phyloP scores from a whole-genome alignment of 2,888 invertebrate species.

The Cantharis rustica region DNA sequence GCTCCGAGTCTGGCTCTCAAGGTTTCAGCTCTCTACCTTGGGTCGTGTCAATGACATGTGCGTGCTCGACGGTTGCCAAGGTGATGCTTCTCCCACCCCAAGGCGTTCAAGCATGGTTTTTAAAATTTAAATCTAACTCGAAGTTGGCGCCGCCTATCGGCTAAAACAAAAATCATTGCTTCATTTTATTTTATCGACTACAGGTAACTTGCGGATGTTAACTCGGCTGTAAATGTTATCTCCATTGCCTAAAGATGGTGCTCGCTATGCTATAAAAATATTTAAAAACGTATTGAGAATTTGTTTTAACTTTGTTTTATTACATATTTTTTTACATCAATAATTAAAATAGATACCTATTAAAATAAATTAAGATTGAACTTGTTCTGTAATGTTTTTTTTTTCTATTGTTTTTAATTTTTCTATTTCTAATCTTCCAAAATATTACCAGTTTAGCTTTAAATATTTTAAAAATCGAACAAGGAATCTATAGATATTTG shows the following conservation, averaged over 20 bases:
- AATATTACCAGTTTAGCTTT: not conserved
- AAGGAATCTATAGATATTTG: constrained; percentile 1
- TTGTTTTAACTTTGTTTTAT: not conserved
- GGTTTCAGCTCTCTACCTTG: constrained; percentile 56
- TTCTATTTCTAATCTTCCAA: too few species aligned
- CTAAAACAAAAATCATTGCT: not conserved
- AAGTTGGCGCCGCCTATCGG: constrained; percentile 37
- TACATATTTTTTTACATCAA: not conserved
- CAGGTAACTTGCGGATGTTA: not conserved
- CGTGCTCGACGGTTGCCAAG: constrained; percentile 51
- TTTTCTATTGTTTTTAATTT: too few species aligned
- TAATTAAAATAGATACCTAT: not conserved
- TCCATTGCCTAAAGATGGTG: not conserved
- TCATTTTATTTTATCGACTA: not conserved
- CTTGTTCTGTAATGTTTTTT: too few species aligned
- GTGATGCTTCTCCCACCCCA: constrained; percentile 44
- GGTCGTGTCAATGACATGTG: constrained; percentile 58
- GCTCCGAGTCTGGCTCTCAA: constrained; percentile 44
- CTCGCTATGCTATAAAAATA: not conserved
- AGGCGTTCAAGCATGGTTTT: constrained; percentile 22
- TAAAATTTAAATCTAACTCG: constrained; percentile 9
- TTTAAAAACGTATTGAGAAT: not conserved
- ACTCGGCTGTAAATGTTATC: not conserved
- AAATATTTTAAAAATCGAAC: not conserved
- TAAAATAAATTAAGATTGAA: too few species aligned